Percentiles rank a stretch among this genome's conserved stretches.
Conservation (phyloP, 2,888 invertebrate genomes). For the Rotaria magnacalcarata region DNA sequence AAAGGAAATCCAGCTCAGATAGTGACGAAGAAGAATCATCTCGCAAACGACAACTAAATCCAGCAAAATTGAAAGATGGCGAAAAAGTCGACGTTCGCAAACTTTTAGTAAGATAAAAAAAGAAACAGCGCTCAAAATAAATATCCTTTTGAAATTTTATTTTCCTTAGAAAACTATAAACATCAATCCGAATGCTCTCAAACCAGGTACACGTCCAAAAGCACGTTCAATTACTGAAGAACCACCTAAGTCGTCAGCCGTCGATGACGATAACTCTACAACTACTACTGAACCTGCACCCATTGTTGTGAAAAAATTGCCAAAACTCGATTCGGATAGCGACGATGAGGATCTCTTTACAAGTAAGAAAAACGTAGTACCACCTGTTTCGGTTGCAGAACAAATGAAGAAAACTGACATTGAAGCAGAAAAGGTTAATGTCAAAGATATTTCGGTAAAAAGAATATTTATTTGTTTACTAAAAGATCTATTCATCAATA, state of each 20-base stretch:
- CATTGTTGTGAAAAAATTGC: background rate
- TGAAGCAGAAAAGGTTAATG: background rate
- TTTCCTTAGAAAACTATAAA: background rate
- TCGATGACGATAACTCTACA: background rate
- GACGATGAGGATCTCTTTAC: background rate
- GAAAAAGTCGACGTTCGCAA: background rate
- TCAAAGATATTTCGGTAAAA: background rate
- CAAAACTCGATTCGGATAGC: background rate
- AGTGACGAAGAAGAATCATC: background rate
- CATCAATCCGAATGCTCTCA: background rate
- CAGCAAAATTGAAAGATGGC: background rate
- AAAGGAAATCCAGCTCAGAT: background rate
- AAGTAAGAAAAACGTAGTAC: background rate
- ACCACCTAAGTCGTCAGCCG: background rate
- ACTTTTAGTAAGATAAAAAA: background rate
- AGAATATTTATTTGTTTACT: background rate
- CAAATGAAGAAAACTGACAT: background rate
- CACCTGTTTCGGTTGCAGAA: background rate
- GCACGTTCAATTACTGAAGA: background rate
- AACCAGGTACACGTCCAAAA: conserved; percentile 8
- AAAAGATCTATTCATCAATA: background rate
- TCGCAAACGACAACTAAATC: background rate
- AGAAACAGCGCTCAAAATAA: no score
- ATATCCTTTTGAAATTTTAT: background rate
- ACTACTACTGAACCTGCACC: background rate